These are phyloP conservation scores for Eristalis arbustorum DNA, from an alignment of 2,888 invertebrate genomes.

Conservation along the genomic window DNA sequence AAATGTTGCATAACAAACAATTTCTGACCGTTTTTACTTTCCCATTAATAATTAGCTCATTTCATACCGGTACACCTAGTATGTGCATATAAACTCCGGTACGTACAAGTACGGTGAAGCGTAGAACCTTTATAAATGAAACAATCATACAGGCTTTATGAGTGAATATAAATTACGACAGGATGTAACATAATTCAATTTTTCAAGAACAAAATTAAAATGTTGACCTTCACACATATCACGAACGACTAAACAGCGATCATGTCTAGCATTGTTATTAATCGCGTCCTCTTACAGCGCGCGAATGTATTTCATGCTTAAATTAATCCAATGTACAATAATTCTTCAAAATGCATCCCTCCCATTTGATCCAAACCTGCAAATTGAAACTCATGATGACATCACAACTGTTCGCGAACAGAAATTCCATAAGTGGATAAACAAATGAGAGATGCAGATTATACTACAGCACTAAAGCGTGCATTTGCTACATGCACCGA, in stretches of 20 bases:
- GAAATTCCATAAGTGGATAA: slow-evolving; percentile 25
- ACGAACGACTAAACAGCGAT: background rate
- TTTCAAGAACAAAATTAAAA: slow-evolving; percentile 42
- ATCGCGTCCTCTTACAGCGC: slow-evolving; percentile 43
- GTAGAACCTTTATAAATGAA: too few species aligned
- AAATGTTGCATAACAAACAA: too few species aligned
- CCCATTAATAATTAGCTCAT: too few species aligned
- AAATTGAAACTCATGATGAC: slow-evolving; percentile 35
- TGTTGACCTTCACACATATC: slow-evolving; percentile 53
- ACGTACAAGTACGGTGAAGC: too few species aligned
- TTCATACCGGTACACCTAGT: too few species aligned
- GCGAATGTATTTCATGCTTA: slow-evolving; percentile 34
- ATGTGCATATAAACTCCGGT: too few species aligned
- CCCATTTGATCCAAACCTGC: background rate
- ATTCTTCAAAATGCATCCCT: slow-evolving; percentile 3
- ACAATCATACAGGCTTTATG: slow-evolving; percentile 16
- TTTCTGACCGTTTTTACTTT: too few species aligned
- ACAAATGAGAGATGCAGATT: slow-evolving; percentile 27
- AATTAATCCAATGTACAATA: slow-evolving; percentile 46
- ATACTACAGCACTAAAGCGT: slow-evolving; percentile 17
- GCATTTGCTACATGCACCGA: slow-evolving; percentile 22
- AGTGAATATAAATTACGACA: slow-evolving; percentile 25
- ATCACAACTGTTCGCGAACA: slow-evolving; percentile 54
- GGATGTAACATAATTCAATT: slow-evolving; percentile 35
- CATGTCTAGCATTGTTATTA: slow-evolving; percentile 47